Base-by-base conservation (phyloP, 2,113 vertebrate genomes). In the Thermophis baileyi region DNA sequence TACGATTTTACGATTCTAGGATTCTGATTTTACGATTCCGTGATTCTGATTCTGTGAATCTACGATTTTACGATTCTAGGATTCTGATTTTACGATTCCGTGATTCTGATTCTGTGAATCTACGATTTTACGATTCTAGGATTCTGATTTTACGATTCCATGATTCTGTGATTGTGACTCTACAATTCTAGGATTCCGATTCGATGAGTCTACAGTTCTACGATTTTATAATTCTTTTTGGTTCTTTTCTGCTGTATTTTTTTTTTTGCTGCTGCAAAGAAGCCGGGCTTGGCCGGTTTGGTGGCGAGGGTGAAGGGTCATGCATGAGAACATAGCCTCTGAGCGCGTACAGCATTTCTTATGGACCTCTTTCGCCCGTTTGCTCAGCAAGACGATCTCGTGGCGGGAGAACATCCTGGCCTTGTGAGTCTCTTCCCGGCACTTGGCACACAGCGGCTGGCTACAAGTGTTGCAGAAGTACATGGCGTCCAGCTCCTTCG, bases 381-480 rank as follows among this genome's bases (percentile, higher is more conserved):
- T 99, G 96, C 98, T 98, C 96, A 99, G 96, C 60, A 98, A 98
- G 54, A 99, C 99, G 0, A 99, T 98, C 95, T 99, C 99, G 0
- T 99, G 99, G 94, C 98, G 97, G 91, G 98, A 93, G 86, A 99
- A 99, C 98, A 99, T 99, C 95, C 97, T 98, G 93, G 99, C 98
- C 0, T 98, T 98, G 96, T 99, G 99, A 1, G 99, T 99, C 93
- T 98, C 97, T 47, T 99, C 99, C 0, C 98, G 98, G 98, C 99
- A 99, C 44, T 97, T 96, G n/a, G 96, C 93, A 0, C 99, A 99
- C 88, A 99, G 97, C 8, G 99, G 98, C 97, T 99, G 99, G 96
- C 97, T 98, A 25, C 99, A 99, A 24, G 99, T 99, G 97, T 99
- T 99, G 96, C 99, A 99, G 98, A 98, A 99, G 95, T 98, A 99